Evolutionary conservation across 1,140 invertebrate genomes (phyloP).

Genomic region (Heterodera carotae): DNA sequence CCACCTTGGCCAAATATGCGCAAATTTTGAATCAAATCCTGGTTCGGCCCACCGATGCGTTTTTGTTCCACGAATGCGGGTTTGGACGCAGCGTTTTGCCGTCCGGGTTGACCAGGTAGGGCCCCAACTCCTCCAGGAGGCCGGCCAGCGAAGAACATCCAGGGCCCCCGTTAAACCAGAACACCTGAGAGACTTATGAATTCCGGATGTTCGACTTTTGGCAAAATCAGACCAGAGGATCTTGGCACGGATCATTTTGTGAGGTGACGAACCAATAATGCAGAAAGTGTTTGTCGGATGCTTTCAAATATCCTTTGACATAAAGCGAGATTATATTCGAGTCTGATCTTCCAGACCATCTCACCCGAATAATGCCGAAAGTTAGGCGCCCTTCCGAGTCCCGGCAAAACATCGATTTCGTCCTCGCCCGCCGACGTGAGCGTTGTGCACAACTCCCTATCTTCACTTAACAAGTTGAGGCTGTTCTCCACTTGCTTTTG

Average conservation of each 20-base stretch:
- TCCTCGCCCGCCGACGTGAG: constrained; percentile 13
- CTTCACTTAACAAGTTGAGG: neutral
- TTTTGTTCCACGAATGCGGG: constrained; percentile 60
- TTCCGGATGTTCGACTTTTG: too few species aligned
- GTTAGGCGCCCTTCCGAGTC: constrained; percentile 49
- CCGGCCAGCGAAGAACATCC: constrained; percentile 70
- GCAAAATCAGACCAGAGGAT: constrained; percentile 67
- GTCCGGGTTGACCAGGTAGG: constrained; percentile 66
- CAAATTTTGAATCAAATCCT: too few species aligned
- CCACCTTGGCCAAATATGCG: constrained; percentile 52
- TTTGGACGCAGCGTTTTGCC: constrained; percentile 65
- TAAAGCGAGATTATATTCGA: neutral
- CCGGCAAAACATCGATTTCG: constrained; percentile 47
- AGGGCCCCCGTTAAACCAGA: constrained; percentile 72
- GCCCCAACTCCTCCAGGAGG: constrained; percentile 70
- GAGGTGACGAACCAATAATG: constrained; percentile 69
- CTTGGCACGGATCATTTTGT: constrained; percentile 64
- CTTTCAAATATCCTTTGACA: constrained; percentile 20
- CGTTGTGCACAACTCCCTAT: neutral
- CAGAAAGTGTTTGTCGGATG: constrained; percentile 42
- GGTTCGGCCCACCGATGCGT: neutral
- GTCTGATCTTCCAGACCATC: constrained; percentile 27
- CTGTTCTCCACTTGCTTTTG: neutral
- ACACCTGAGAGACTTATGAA: constrained; percentile 65
- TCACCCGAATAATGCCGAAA: constrained; percentile 62